Evolutionary conservation across 2,797 vertebrate species (phyloP).

Genomic region (Ptychadena robeensis): DNA sequence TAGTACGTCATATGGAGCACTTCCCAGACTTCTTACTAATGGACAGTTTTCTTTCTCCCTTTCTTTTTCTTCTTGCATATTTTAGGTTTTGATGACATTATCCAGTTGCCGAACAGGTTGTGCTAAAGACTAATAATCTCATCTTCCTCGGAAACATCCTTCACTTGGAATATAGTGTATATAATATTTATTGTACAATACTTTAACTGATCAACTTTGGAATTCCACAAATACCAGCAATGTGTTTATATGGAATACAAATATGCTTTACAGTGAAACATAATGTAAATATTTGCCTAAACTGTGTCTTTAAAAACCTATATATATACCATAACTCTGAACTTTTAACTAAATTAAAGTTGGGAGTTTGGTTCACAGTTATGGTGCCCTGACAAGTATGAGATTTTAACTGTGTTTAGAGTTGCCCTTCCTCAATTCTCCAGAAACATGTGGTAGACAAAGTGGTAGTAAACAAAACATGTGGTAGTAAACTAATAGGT

Average conservation of each 20-base stretch:
- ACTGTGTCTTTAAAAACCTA: no score
- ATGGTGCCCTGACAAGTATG: no score
- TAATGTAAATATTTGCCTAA: neutral
- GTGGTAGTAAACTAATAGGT: no score
- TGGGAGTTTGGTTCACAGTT: no score
- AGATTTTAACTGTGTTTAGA: no score
- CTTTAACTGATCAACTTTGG: slow-evolving; percentile 67
- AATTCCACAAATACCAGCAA: slow-evolving; percentile 71
- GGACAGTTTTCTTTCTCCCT: slow-evolving; percentile 65
- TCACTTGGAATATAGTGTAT: slow-evolving; percentile 65
- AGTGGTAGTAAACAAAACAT: no score
- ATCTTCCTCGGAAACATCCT: slow-evolving; percentile 61
- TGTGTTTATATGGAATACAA: neutral
- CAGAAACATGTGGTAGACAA: no score
- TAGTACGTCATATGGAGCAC: slow-evolving; percentile 58
- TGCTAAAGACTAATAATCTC: slow-evolving; percentile 68
- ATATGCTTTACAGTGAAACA: neutral
- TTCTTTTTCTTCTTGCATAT: slow-evolving; percentile 67
- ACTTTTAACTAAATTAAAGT: no score
- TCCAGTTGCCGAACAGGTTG: slow-evolving; percentile 71
- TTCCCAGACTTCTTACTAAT: slow-evolving; percentile 68
- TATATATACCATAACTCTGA: no score
- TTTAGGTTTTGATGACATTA: slow-evolving; percentile 69
- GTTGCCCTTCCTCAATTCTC: no score
- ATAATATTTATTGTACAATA: slow-evolving; percentile 62